Evolutionary conservation across 2,113 vertebrate species (phyloP), one percentile per base, ranked within the genome.

Genomic region (Rhabdomys dilectus): DNA sequence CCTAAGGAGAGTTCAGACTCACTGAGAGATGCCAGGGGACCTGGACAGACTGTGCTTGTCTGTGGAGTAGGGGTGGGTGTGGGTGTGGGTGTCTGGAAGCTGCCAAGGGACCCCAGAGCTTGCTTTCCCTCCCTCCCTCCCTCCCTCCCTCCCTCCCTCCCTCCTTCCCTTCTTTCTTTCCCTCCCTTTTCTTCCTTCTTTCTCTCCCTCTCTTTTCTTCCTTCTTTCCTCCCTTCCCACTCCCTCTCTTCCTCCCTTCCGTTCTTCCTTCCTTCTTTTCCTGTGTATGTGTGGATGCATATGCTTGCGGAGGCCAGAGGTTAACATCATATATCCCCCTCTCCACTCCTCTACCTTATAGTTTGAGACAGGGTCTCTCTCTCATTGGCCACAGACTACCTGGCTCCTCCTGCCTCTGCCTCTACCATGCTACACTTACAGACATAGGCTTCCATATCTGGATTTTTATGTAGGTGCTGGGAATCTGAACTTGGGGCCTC

Each of bases 1-100:
- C 70, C 60, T 3, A n/a, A 56, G 15, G 82, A 64, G 94, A 93
- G 48, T 92, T 91, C 91, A 76, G 11, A 60, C 77, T 85, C 16
- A 19, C 82, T 34, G 62, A 26, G 45, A 85, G 60, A 66, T 22
- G 17, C 62, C 42, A 48, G 60, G 64, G 39, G 29, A 34, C 60
- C 60, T 45, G n/a, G 39, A 2, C 39, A n/a, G 2, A 34, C 60
- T 48, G 60, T 0, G 22, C 60, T 34, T 48, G 82, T 45, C 39
- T 42, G 81, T 85, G 58, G 56, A 42, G 81, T 42, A 9, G 13
- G n/a, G 19, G 22, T 64, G 24, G 6, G 16, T 31, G 24, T 42
- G 36, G 13, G 26, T 48, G 45, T 45, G 45, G 45, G 45, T 64
- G 82, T 45, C 82, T 48, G 82, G 60, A 86, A 66, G 39, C 58